phyloP scores from a whole-genome alignment of 1,140 invertebrate species.

The Marisa cornuarietis region DNA sequence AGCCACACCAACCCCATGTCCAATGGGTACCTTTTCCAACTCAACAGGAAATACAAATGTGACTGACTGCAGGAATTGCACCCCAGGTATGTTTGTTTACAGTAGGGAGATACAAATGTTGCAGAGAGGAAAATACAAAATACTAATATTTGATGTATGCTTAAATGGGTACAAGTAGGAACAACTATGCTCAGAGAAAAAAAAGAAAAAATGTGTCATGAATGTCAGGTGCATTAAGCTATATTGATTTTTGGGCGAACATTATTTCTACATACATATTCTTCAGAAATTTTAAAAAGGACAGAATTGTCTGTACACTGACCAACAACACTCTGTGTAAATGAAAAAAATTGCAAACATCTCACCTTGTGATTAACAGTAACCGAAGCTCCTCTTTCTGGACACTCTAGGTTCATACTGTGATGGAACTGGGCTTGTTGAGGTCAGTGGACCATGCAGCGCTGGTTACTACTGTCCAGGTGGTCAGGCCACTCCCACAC shows the following conservation, averaged over 20 bases:
- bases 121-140: too few species aligned
- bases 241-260: neutral
- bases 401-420: slow-evolving; percentile 57
- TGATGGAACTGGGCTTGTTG: slow-evolving; percentile 45
- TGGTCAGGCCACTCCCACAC: slow-evolving; percentile 50
- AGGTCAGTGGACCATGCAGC: slow-evolving; percentile 48
- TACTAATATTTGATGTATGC: too few species aligned
- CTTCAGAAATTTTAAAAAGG: neutral
- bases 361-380: neutral
- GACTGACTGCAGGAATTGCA: slow-evolving; percentile 57
- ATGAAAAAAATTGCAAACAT: neutral
- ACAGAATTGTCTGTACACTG: neutral
- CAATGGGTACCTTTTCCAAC: slow-evolving; percentile 60
- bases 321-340: neutral
- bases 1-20: slow-evolving; percentile 50
- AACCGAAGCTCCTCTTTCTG: neutral
- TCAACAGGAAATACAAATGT: slow-evolving; percentile 52
- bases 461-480: slow-evolving; percentile 59
- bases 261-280: neutral
- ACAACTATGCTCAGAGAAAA: too few species aligned
- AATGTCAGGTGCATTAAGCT: neutral
- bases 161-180: too few species aligned
- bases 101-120: neutral
- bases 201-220: too few species aligned
- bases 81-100: slow-evolving; percentile 45